Evolutionary conservation across 2,888 invertebrate species (phyloP), one percentile per base, ranked within the genome.

Genomic region (Caprella mutica): DNA sequence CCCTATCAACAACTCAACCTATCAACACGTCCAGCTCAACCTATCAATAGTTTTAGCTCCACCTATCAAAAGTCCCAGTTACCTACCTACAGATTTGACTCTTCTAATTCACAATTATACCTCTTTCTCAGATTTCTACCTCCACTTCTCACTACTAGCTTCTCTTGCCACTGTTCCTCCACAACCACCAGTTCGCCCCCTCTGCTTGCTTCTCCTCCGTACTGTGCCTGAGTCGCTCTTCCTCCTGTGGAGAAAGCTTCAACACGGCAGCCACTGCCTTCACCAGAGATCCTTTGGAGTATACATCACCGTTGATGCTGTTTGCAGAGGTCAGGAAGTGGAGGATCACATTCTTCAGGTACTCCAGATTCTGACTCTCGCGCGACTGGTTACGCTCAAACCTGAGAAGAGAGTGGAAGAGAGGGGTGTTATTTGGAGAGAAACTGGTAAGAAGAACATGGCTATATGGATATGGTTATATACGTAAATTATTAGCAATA

Each of bases 191-290:
- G 14, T 30, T 23, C 48, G 29, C 48, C 1, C 29, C 30, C 1
- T 21, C 48, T n/a, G n/a, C n/a, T n/a, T n/a, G n/a, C n/a, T n/a
- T n/a, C n/a, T n/a, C n/a, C n/a, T n/a, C n/a, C 2, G 48, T 17
- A 21, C 29, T 58, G 50, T 61, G 57, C 23, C 51, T 53, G 5
- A 64, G 59, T 40, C 60, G 57, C 43, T 65, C 79, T 68, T 79
- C 80, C 72, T 91, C 91, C 14, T 75, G 72, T 0, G 77, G 74
- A 55, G 85, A 87, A 70, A 92, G 87, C 70, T 86, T 84, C 4
- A 91, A 74, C 0, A 90, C 85, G 1, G 88, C 84, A 0, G 86
- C 83, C 56, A 92, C 90, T 0, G 91, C 91, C 73, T 90, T 91
- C 19, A 91, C 72, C 86, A 91, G 91, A 69, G 88, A 87, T 30